Base-by-base conservation (phyloP, 2,888 invertebrate genomes). In the Drosophila putrida region DNA sequence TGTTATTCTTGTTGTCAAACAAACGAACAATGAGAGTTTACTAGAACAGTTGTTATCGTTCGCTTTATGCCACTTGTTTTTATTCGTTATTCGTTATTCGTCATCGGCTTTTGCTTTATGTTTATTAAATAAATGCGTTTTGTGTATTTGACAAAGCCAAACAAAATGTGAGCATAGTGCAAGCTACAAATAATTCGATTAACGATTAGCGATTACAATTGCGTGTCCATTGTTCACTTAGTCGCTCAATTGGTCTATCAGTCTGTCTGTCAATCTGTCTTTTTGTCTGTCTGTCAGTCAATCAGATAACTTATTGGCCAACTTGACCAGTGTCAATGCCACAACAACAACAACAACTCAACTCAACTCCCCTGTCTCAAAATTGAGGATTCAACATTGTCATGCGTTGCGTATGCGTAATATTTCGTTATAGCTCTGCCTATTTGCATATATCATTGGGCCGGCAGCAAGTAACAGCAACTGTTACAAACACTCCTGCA, bases 391-490 rank as follows among this genome's bases (percentile, higher is more conserved):
- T 46, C 15, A 6, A 36, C 39, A 27, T 15, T 53, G 63, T 28
- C 33, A 33, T 46, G 4, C 33, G 6, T 36, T 38, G n/a, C 65
- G 66, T 59, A 58, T 74, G 38, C 61, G 51, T 41, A 41, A 72
- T 57, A 39, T 51, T 55, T 25, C 20, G 38, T 35, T 31, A 57
- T 54, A 41, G 50, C n/a, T n/a, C 60, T 49, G 53, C 54, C 70
- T 57, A 67, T 78, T 79, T 68, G 67, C 83, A 68, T 79, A 80
- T 65, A 75, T 80, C 80, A 80, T 70, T 77, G 66, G 71, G 57
- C 66, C 13, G 36, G 54, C 61, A 44, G 31, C 49, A 55, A 39
- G 39, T 36, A 53, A 28, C 59, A 50, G 33, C 59, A 65, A 60
- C 68, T 71, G 49, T 63, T 69, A 58, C 66, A 69, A 67, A 72